phyloP scores from a whole-genome alignment of 1,140 invertebrate species.

The Lepidurus packardi region DNA sequence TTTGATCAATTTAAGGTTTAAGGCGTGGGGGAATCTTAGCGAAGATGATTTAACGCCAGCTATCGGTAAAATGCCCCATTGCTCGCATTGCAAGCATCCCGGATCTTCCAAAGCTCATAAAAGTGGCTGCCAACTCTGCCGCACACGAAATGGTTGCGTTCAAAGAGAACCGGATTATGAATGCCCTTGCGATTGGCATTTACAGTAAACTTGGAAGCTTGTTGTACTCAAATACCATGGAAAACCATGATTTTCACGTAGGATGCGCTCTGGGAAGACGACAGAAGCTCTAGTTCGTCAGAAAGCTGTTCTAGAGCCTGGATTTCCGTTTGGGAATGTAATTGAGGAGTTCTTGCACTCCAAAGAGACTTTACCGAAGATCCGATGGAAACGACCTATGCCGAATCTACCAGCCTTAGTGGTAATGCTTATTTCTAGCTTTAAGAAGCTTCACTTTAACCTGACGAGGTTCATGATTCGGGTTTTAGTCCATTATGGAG shows the following conservation, averaged over 20 bases:
- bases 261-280: conserved; percentile 52
- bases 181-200: conserved; percentile 30
- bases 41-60: not conserved
- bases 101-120: conserved; percentile 57
- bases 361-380: conserved; percentile 47
- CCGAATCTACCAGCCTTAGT: conserved; percentile 64
- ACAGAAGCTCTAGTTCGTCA: conserved; percentile 62
- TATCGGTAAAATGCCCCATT: conserved; percentile 30
- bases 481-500: conserved; percentile 48
- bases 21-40: not conserved
- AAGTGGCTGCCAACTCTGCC: conserved; percentile 58
- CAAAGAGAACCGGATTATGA: conserved; percentile 20
- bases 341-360: conserved; percentile 65
- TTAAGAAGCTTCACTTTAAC: not conserved
- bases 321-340: conserved; percentile 65
- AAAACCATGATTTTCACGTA: no score
- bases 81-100: conserved; percentile 45
- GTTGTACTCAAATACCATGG: no score
- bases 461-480: not conserved
- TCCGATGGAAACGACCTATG: conserved; percentile 56
- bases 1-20: not conserved
- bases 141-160: conserved; percentile 52
- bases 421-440: conserved; percentile 46
- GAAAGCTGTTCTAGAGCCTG: conserved; percentile 57
- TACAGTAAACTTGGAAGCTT: conserved; percentile 32